Evolutionary conservation across 2,113 vertebrate species (phyloP), one percentile per base, ranked within the genome.

Genomic region (Electrona antarctica): DNA sequence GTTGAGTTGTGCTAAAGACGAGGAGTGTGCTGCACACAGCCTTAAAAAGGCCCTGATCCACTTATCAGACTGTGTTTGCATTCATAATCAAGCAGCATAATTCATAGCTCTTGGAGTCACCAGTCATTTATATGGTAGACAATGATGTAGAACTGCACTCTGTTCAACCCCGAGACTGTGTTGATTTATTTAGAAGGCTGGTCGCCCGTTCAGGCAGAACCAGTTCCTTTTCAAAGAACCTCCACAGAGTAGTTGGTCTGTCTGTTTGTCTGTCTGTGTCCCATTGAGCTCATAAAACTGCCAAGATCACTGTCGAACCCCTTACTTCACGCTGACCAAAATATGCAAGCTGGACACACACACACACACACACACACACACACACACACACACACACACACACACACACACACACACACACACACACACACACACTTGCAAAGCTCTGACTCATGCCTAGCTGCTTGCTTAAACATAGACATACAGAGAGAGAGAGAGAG

Each of bases 391-490:
- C 45, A 73, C 48, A 47, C 68, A 73, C 46, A 65, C 80, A 82
- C 72, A 49, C 45, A 21, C 15, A 50, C 6, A 50, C 61, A 48
- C 61, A 48, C 61, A 46, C 14, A 63, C 41, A 45, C 65, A 60
- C 41, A 64, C 66, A 83, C 15, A 33, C 63, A 6, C 12, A 54
- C 64, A 41, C 64, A 41, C 70, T 74, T 4, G 48, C 67, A 88
- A 89, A 87, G 89, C 85, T 73, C 80, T 80, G 71, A 79, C 81
- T 71, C 85, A 78, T 84, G 90, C 73, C 80, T 87, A 75, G 33
- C 77, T 77, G 86, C 81, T 80, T 81, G 79, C 75, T 83, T 77
- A 75, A 68, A 69, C 8, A 71, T 83, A 86, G 73, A 79, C 80
- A 76, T 58, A 49, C 79, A 60, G 33, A 41, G 33, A 41, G 29